Percentiles rank a stretch among this genome's conserved stretches.
These are phyloP conservation scores for Vulpes vulpes DNA, from an alignment of 2,113 vertebrate genomes.

Conservation along the genomic window DNA sequence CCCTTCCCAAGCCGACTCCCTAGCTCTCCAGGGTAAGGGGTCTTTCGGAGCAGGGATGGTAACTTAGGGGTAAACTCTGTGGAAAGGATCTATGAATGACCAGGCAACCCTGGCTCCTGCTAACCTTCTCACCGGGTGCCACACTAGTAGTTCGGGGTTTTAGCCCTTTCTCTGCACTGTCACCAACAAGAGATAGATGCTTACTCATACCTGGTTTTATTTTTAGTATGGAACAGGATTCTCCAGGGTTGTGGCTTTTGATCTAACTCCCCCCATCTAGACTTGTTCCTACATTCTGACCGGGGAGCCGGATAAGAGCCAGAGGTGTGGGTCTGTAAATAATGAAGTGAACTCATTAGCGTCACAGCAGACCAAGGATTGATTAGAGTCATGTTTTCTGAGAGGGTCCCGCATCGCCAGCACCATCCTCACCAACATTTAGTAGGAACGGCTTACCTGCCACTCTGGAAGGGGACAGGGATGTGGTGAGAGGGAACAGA, in stretches of 20 bases:
- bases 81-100: constrained; percentile 65
- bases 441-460: not conserved
- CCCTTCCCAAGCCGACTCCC: constrained; percentile 51
- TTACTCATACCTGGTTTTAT: constrained; percentile 66
- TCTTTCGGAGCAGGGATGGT: constrained; percentile 68
- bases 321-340: not conserved
- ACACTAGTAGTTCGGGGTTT: constrained; percentile 79
- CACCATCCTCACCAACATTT: not conserved
- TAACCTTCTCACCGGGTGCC: constrained; percentile 76
- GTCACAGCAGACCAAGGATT: not conserved
- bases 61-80: constrained; percentile 25
- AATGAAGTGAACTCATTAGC: not conserved
- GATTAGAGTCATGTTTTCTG: not conserved
- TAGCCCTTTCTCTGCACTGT: constrained; percentile 87
- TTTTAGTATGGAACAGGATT: constrained; percentile 1
- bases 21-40: constrained; percentile 71
- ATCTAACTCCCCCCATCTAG: not conserved
- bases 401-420: not conserved
- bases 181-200: constrained; percentile 53
- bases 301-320: not conserved
- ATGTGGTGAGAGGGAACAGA: not conserved
- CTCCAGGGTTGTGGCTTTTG: constrained; percentile 16
- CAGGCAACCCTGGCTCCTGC: not conserved
- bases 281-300: not conserved
- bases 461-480: not conserved